These are phyloP conservation scores for Sus cebifrons DNA, from an alignment of 2,797 vertebrate species.

Conservation along the genomic window DNA sequence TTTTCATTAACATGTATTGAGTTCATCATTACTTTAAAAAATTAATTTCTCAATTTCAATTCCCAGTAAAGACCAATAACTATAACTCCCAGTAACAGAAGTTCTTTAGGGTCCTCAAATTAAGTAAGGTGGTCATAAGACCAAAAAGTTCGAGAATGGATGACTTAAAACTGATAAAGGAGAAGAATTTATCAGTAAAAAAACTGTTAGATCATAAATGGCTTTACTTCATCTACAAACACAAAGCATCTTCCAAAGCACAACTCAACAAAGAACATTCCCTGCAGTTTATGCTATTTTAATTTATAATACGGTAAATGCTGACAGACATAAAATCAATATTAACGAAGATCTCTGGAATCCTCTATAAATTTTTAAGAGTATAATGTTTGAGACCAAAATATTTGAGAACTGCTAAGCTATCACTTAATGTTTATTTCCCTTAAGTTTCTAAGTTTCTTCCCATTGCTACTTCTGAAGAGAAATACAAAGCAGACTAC, in stretches of 20 bases:
- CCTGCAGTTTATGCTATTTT: not conserved
- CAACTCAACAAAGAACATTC: constrained; percentile 11
- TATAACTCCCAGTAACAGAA: not conserved
- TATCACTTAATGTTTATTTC: not conserved
- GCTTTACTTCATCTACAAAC: constrained; percentile 20
- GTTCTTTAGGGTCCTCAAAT: not conserved
- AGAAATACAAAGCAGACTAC: constrained; percentile 5
- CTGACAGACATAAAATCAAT: not conserved
- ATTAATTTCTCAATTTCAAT: constrained; percentile 1
- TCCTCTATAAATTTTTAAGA: not conserved
- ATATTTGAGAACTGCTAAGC: not conserved
- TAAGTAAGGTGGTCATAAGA: not conserved
- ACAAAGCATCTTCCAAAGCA: not conserved
- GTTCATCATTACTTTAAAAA: not conserved
- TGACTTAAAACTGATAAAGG: constrained; percentile 4
- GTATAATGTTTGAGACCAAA: not conserved
- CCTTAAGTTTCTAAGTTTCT: not conserved
- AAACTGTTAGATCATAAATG: not conserved
- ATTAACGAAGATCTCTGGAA: not conserved
- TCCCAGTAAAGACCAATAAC: not conserved
- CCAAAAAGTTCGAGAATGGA: not conserved
- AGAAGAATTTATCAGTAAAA: not conserved
- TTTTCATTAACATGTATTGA: constrained; percentile 2
- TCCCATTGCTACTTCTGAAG: not conserved
- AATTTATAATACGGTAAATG: not conserved